These are phyloP conservation scores for Stegodyphus mimosarum DNA, from an alignment of 1,140 invertebrate species.

Conservation along the genomic window DNA sequence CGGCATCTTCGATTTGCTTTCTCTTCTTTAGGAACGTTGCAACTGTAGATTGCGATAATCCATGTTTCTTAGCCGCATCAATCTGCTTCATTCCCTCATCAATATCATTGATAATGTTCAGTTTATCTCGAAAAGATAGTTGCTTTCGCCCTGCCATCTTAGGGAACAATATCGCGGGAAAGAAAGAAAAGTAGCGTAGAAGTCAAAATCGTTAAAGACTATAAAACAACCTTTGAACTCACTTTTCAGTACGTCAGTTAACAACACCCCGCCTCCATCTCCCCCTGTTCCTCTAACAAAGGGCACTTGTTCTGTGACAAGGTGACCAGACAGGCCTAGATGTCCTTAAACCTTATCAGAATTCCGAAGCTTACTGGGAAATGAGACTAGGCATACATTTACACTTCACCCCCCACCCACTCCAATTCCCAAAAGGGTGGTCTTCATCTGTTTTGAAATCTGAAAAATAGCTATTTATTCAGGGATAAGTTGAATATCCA, in stretches of 20 bases:
- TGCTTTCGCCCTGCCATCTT: not conserved
- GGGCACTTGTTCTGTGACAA: not conserved
- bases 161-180: no score
- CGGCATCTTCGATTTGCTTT: not conserved
- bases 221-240: no score
- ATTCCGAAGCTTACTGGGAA: not conserved
- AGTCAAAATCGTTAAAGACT: no score
- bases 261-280: no score
- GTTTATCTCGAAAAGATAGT: slow-evolving; percentile 21
- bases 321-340: not conserved
- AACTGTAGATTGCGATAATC: not conserved
- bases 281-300: no score
- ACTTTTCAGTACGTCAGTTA: no score
- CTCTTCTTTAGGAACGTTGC: not conserved
- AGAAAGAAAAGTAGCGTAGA: no score
- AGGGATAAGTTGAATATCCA: not conserved
- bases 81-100: not conserved
- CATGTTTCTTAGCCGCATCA: not conserved
- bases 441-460: no score
- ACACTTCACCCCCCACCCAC: not conserved
- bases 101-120: not conserved
- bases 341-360: slow-evolving; percentile 2
- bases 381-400: slow-evolving; percentile 2
- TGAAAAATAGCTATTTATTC: not conserved
- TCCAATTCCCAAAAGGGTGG: not conserved